These are phyloP conservation scores for Camelus bactrianus DNA, from an alignment of 2,113 vertebrate genomes.

Conservation along the genomic window DNA sequence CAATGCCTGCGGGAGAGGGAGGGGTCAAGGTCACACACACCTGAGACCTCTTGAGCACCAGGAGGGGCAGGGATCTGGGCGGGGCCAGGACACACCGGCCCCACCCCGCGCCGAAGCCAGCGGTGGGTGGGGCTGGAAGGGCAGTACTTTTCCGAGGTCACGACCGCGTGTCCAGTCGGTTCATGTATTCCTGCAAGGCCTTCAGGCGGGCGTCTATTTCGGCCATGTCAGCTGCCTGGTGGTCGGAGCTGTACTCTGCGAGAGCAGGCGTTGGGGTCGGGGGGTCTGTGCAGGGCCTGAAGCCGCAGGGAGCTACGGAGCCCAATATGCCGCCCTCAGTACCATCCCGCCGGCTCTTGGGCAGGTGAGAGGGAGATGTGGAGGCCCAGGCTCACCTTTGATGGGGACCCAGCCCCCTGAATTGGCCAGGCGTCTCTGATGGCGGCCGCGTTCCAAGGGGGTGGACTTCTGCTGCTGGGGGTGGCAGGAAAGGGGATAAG, in stretches of 20 bases:
- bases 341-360: neutral
- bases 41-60: neutral
- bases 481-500: neutral
- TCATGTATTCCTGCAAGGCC: constrained; percentile 97
- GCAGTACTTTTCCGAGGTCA: constrained; percentile 71
- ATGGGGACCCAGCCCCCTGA: constrained; percentile 59
- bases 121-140: fast-evolving
- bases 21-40: neutral
- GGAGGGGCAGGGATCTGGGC: neutral
- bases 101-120: neutral
- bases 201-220: constrained; percentile 95
- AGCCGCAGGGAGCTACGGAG: neutral
- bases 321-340: neutral
- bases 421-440: constrained; percentile 57
- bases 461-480: constrained; percentile 52
- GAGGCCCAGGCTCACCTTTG: constrained; percentile 74
- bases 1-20: neutral
- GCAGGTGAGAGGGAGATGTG: neutral
- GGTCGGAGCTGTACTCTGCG: constrained; percentile 89
- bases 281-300: neutral
- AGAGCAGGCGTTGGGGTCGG: neutral
- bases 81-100: fast-evolving
- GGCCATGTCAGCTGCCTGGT: constrained; percentile 91
- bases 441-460: neutral
- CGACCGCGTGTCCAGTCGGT: constrained; percentile 90